Percentiles rank a stretch among this genome's conserved stretches.
These are phyloP conservation scores for Ammodytes marinus DNA, from an alignment of 2,113 vertebrate species.

Conservation along the genomic window DNA sequence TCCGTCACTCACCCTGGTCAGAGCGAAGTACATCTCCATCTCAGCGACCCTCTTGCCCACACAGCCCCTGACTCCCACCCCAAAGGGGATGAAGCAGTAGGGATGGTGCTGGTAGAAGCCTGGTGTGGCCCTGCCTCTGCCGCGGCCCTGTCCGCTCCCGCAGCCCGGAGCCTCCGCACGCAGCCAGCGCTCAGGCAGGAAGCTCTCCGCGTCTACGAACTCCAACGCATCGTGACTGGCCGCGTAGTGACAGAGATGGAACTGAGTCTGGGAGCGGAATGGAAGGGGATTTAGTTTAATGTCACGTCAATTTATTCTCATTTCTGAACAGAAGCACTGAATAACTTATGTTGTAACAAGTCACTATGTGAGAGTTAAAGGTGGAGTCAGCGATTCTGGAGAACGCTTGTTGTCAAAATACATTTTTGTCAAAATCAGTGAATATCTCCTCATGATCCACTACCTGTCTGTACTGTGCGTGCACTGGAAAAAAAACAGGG, in stretches of 20 bases:
- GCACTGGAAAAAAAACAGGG: no score
- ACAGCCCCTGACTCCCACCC: slow-evolving; percentile 84
- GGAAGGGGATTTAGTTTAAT: background rate
- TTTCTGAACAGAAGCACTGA: no score
- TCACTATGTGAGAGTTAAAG: no score
- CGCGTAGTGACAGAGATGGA: slow-evolving; percentile 86
- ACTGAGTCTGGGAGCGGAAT: slow-evolving; percentile 67
- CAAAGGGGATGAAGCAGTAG: slow-evolving; percentile 87
- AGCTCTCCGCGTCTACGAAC: slow-evolving; percentile 74
- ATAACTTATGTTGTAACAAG: no score
- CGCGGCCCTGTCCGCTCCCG: background rate
- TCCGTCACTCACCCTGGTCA: slow-evolving; percentile 77
- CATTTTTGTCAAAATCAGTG: no score
- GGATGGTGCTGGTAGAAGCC: slow-evolving; percentile 80
- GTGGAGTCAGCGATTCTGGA: no score
- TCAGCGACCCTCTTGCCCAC: slow-evolving; percentile 87
- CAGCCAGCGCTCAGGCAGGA: slow-evolving; percentile 85
- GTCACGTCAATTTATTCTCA: no score
- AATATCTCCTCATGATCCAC: no score
- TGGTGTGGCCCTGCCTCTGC: background rate
- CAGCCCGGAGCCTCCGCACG: background rate
- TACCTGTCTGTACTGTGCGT: no score
- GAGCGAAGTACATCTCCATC: slow-evolving; percentile 87
- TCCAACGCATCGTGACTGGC: slow-evolving; percentile 69
- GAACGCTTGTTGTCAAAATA: no score